A percentile compares a stretch with the other conserved stretches of the same genome.
Evolutionary conservation across 2,888 invertebrate species (phyloP).

Genomic region (Campoletis raptor): DNA sequence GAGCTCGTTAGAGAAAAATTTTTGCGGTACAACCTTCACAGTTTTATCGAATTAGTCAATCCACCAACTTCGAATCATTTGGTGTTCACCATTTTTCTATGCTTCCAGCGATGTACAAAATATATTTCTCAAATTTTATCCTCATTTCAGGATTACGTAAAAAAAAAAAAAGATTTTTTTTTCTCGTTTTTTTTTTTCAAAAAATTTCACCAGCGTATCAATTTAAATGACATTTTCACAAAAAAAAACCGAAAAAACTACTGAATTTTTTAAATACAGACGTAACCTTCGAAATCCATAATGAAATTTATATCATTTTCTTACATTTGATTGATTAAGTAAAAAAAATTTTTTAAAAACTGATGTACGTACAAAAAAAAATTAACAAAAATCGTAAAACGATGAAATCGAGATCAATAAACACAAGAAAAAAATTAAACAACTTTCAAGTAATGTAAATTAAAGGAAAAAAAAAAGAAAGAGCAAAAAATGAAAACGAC

Average conservation of each 20-base stretch:
- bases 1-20: constrained; percentile 39
- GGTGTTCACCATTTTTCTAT: background rate
- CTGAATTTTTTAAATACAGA: no score
- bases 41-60: constrained; percentile 18
- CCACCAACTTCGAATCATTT: background rate
- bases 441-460: no score
- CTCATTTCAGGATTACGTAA: background rate
- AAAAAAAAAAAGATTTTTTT: background rate
- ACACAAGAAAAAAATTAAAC: no score
- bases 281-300: no score
- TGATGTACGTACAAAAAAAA: no score
- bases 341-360: no score
- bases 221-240: no score
- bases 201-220: background rate
- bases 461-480: background rate
- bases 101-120: background rate
- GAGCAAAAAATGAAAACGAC: background rate
- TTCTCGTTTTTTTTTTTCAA: background rate
- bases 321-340: no score
- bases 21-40: constrained; percentile 19
- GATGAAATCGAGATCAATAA: no score
- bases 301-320: no score
- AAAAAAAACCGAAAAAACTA: no score
- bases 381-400: no score
- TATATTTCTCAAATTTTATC: background rate